Percentiles rank a stretch among this genome's conserved stretches.
These are phyloP conservation scores for Hemicentrotus pulcherrimus DNA, from an alignment of 35 echinoderm and acorn worm species.

Conservation along the genomic window DNA sequence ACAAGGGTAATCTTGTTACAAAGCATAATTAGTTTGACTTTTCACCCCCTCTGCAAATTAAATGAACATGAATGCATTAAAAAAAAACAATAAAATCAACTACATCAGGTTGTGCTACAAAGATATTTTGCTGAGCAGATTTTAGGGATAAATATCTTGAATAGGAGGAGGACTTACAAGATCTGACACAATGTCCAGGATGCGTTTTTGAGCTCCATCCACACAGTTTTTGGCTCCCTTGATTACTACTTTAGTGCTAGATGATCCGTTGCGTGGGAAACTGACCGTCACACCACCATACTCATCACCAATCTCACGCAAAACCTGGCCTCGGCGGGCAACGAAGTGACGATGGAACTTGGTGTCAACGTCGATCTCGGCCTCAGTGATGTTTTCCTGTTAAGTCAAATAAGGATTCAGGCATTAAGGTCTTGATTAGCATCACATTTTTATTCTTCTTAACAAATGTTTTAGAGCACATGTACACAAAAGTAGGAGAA, in stretches of 20 bases:
- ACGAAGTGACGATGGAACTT: constrained; percentile 98
- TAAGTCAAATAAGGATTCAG: background rate
- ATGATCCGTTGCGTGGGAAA: constrained; percentile 86
- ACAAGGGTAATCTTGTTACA: too few species aligned
- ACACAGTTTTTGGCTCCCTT: constrained; percentile 93
- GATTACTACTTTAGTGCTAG: constrained; percentile 75
- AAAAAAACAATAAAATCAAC: too few species aligned
- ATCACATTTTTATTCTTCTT: too few species aligned
- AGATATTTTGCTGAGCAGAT: too few species aligned
- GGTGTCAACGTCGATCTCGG: constrained; percentile 85
- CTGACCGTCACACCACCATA: constrained; percentile 92
- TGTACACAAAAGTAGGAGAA: background rate
- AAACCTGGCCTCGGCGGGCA: constrained; percentile 81
- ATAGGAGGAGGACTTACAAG: constrained; percentile 64
- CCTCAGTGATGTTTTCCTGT: constrained; percentile 86
- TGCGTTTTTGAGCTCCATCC: constrained; percentile 79
- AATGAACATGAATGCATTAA: too few species aligned
- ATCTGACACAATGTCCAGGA: constrained; percentile 84
- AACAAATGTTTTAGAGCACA: background rate
- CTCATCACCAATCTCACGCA: constrained; percentile 93
- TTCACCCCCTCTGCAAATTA: too few species aligned
- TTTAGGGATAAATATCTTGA: background rate
- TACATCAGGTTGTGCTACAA: too few species aligned
- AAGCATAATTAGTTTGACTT: too few species aligned
- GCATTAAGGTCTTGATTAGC: background rate